Conservation (phyloP, 2,797 vertebrate species). For the Esox masquinongy region DNA sequence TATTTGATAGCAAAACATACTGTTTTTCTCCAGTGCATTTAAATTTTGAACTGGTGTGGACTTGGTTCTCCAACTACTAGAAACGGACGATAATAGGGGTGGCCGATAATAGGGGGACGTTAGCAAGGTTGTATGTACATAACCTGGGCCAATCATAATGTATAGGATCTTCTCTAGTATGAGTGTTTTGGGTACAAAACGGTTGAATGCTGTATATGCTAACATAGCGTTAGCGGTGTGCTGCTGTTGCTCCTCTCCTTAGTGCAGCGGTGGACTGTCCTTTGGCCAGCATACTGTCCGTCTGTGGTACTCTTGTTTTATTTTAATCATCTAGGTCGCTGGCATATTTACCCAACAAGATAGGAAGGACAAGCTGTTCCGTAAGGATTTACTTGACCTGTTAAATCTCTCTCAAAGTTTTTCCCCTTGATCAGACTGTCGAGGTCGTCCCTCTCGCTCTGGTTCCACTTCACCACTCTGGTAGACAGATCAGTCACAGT, state of each 20-base stretch:
- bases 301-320: slow-evolving; percentile 66
- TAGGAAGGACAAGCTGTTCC: slow-evolving; percentile 70
- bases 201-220: not conserved
- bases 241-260: slow-evolving; percentile 11
- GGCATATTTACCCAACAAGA: slow-evolving; percentile 63
- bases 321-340: slow-evolving; percentile 79
- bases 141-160: too few relatives aligned
- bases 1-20: too few relatives aligned
- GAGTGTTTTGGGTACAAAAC: too few relatives aligned
- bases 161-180: too few relatives aligned
- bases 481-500: not conserved
- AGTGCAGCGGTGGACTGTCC: slow-evolving; percentile 43
- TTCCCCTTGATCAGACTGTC: slow-evolving; percentile 27
- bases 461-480: not conserved
- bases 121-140: too few relatives aligned
- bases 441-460: not conserved
- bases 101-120: too few relatives aligned
- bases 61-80: too few relatives aligned
- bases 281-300: slow-evolving; percentile 49
- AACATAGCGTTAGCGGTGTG: not conserved
- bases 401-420: slow-evolving; percentile 49
- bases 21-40: too few relatives aligned
- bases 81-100: too few relatives aligned
- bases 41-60: too few relatives aligned
- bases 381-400: slow-evolving; percentile 67